Evolutionary conservation across 1,140 invertebrate genomes (phyloP), one percentile per base, ranked within the genome.

Genomic region (Diabrotica undecimpunctata): DNA sequence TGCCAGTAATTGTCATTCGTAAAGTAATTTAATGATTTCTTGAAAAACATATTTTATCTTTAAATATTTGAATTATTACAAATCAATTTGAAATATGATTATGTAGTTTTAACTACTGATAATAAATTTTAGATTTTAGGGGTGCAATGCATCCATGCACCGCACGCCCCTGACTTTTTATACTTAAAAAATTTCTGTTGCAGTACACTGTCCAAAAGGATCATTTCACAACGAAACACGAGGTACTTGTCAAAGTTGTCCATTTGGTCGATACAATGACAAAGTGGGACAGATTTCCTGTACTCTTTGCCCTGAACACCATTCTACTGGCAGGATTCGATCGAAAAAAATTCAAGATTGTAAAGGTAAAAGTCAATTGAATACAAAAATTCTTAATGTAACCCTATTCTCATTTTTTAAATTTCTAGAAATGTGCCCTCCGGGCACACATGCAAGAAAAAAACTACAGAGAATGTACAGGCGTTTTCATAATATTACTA

Each of bases 151-250:
- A n/a, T n/a, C n/a, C n/a, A n/a, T n/a, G n/a, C n/a, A n/a, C n/a
- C n/a, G n/a, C n/a, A n/a, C n/a, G n/a, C n/a, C n/a, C n/a, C n/a
- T n/a, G n/a, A n/a, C n/a, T n/a, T n/a, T n/a, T n/a, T n/a, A n/a
- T n/a, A n/a, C n/a, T n/a, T 25, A 25, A 25, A 25, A 4, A 13
- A 35, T n/a, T 66, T 61, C 52, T 8, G 25, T 73, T 75, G 61
- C 41, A 78, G 87, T 89, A 8, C 83, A 83, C 70, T 90, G 88
- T 74, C 86, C 87, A 5, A 74, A 81, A 67, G 88, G 88, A 14
- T 88, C 86, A n/a, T 88, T 85, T 72, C 86, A 84, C 70, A 85
- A 88, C 76, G 75, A 78, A 0, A 79, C 83, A 4, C 74, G 67
- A 10, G 78, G 82, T 56, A 72, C 71, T 12, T 90, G 88, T 68